Conservation (phyloP, 2,888 invertebrate genomes). For the Entomobrya multifasciata region DNA sequence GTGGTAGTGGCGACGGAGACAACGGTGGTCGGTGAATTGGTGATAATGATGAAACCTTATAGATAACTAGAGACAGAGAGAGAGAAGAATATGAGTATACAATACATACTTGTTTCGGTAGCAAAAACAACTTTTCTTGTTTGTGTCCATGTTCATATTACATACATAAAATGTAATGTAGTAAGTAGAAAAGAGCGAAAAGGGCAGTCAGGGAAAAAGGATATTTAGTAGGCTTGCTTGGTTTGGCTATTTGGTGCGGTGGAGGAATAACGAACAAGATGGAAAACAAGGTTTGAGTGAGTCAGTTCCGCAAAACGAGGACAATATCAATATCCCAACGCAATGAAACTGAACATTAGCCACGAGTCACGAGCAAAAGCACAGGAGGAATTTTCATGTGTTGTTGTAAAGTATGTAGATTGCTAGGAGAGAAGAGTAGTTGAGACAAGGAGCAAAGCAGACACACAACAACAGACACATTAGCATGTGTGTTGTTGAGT, state of each 20-base stretch:
- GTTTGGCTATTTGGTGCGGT: too few relatives aligned
- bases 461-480: too few relatives aligned
- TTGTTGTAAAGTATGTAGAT: background rate
- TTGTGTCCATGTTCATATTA: slow-evolving; percentile 21
- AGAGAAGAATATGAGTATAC: background rate
- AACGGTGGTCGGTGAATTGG: too few relatives aligned
- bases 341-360: slow-evolving; percentile 55
- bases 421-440: too few relatives aligned
- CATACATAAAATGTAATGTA: slow-evolving; percentile 41
- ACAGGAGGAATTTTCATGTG: background rate
- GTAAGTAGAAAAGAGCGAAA: slow-evolving; percentile 6
- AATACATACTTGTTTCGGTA: background rate
- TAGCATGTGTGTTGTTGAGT: too few relatives aligned
- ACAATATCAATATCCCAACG: slow-evolving; percentile 66
- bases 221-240: too few relatives aligned
- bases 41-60: slow-evolving; percentile 43
- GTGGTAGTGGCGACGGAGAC: slow-evolving; percentile 25
- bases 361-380: slow-evolving; percentile 40
- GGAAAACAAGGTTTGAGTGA: slow-evolving; percentile 43
- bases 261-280: slow-evolving; percentile 42
- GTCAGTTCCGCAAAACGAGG: slow-evolving; percentile 46
- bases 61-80: background rate
- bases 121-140: slow-evolving; percentile 28
- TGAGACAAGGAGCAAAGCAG: too few relatives aligned
- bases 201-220: background rate